A percentile compares a stretch with the other conserved stretches of the same genome.
These are phyloP conservation scores for Vimba vimba DNA, from an alignment of 2,113 vertebrate genomes.

Conservation along the genomic window DNA sequence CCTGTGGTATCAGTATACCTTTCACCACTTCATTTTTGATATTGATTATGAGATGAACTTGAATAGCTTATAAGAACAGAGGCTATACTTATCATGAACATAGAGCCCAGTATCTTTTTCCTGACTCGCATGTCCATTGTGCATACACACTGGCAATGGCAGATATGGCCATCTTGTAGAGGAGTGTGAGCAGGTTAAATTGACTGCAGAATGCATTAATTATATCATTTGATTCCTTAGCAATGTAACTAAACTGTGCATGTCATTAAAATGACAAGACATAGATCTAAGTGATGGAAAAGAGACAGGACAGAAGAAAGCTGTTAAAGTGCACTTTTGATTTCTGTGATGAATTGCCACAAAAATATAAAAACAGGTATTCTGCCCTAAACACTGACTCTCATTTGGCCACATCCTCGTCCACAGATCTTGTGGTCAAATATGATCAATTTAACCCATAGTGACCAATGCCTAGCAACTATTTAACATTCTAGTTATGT, in stretches of 20 bases:
- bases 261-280: not conserved
- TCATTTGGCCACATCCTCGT: slow-evolving; percentile 28
- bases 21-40: not conserved
- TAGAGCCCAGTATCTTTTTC: not conserved
- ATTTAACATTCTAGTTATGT: slow-evolving; percentile 74
- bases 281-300: not conserved
- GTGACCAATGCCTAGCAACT: slow-evolving; percentile 69
- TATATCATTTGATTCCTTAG: not conserved
- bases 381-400: not conserved
- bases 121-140: not conserved
- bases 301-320: not conserved
- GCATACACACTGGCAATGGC: not conserved
- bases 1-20: slow-evolving; percentile 2
- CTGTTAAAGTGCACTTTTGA: slow-evolving; percentile 36
- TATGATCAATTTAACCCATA: slow-evolving; percentile 57
- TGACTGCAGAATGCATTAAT: not conserved
- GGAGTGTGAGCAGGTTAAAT: not conserved
- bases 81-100: not conserved
- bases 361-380: slow-evolving; percentile 1
- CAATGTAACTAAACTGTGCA: slow-evolving; percentile 17
- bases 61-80: not conserved
- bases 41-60: not conserved
- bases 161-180: slow-evolving; percentile 9
- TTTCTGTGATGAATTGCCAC: slow-evolving; percentile 34
- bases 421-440: slow-evolving; percentile 32